These are phyloP conservation scores for Chrysemys picta DNA, from an alignment of 2,113 vertebrate genomes.

Conservation along the genomic window DNA sequence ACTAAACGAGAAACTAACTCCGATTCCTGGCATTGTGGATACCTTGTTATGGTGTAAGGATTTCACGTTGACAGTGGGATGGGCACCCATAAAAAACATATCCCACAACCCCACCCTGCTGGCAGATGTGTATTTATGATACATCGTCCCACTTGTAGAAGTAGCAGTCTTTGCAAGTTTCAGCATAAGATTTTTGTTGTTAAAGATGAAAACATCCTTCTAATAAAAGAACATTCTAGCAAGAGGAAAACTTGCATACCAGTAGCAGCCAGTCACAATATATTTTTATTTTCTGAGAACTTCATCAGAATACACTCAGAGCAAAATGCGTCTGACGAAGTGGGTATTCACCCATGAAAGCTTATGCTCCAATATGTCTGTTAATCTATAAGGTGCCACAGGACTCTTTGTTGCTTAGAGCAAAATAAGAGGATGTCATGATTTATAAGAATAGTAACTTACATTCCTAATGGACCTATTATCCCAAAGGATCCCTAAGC, in stretches of 20 bases:
- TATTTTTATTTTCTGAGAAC: background rate
- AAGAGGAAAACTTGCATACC: background rate
- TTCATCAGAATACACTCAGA: background rate
- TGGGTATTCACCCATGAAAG: too few species aligned
- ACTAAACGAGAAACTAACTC: accelerated
- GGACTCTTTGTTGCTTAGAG: background rate
- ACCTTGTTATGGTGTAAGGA: background rate
- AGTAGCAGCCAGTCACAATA: background rate
- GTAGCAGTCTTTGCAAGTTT: background rate
- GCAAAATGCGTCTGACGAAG: background rate
- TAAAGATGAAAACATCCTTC: background rate
- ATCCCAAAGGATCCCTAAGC: background rate
- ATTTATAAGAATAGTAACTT: background rate
- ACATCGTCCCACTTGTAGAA: background rate
- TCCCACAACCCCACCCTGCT: background rate
- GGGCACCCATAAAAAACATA: background rate
- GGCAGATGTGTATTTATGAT: background rate
- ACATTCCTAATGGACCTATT: background rate
- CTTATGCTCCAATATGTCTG: too few species aligned
- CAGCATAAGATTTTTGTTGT: background rate
- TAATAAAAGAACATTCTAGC: background rate
- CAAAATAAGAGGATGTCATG: background rate
- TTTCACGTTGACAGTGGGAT: background rate
- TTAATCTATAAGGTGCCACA: too few species aligned
- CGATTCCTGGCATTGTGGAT: accelerated